Evolutionary conservation across 2,888 invertebrate species (phyloP), one percentile per base, ranked within the genome.

Genomic region (Callosobruchus maculatus): DNA sequence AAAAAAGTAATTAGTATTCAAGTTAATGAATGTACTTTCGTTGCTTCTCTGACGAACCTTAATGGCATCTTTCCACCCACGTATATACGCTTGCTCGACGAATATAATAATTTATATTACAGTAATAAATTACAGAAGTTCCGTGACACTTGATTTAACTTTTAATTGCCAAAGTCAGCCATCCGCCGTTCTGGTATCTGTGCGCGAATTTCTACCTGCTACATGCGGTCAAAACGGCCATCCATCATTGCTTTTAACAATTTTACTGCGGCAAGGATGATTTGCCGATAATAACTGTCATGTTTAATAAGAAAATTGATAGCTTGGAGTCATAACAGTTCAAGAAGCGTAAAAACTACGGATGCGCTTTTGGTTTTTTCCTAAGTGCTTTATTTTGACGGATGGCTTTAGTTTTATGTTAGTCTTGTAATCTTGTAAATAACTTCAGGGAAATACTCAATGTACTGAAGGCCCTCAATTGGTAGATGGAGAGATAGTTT

Each of bases 81-180:
- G 49, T 49, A n/a, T n/a, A n/a, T n/a, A 49, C 49, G 9, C 49
- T 18, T 49, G 1, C 49, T 49, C 5, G 18, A 13, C 13, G 18
- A 49, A 49, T 18, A 49, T 49, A 49, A 49, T 49, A 49, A 49
- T 49, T 49, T 13, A 18, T 49, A 13, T 49, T 49, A 49, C 49
- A 13, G 49, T 49, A 49, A 49, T 49, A 49, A 49, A 49, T 49
- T 49, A 49, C 5, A 49, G 49, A 49, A 49, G 49, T 49, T 49
- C 13, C 49, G 67, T 75, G 73, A 72, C 75, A 75, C 72, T 70
- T 73, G 71, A 75, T 73, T 73, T 72, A 73, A 75, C 71, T 75
- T 72, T 70, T 73, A 73, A 75, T 73, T 75, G 75, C 73, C 70
- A 72, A 75, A 75, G 73, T 75, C 73, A 72, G 49, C 26, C 26